Percentiles rank a stretch among this genome's conserved stretches.
phyloP scores from a whole-genome alignment of 2,797 vertebrate species.

The Momotus momota region DNA sequence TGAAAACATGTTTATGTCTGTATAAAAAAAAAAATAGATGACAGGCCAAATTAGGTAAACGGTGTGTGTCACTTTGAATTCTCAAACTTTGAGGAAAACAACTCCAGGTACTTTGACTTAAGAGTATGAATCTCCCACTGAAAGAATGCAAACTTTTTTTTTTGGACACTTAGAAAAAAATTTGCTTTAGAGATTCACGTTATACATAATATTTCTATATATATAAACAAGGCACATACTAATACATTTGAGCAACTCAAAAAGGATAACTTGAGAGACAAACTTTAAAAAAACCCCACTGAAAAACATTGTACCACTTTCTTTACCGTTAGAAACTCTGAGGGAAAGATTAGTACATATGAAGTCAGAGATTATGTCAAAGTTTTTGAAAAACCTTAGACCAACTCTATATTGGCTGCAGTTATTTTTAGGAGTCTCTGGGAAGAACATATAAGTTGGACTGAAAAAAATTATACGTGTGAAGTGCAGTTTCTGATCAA shows the following conservation, averaged over 20 bases:
- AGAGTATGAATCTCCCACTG: not conserved
- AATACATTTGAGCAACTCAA: not conserved
- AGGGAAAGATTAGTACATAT: not conserved
- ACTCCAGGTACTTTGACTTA: not conserved
- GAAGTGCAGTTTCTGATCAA: not conserved
- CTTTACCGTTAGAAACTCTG: not conserved
- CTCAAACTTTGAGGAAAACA: not conserved
- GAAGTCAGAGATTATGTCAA: not conserved
- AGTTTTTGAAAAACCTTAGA: not conserved
- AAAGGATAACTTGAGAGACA: not conserved
- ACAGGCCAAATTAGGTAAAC: not conserved
- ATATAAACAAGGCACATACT: not conserved
- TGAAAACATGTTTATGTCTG: not conserved
- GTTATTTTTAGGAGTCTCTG: not conserved
- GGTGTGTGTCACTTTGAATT: not conserved
- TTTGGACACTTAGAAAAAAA: not conserved
- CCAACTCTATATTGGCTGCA: not conserved
- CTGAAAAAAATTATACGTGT: fast-evolving
- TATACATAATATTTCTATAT: not conserved
- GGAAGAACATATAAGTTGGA: not conserved
- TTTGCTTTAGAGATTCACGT: not conserved
- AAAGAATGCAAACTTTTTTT: not conserved
- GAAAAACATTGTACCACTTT: not conserved
- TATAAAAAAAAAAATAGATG: not conserved
- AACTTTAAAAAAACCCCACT: not conserved